phyloP scores from a whole-genome alignment of 2,888 invertebrate species.

The Drosophila paramelanica region DNA sequence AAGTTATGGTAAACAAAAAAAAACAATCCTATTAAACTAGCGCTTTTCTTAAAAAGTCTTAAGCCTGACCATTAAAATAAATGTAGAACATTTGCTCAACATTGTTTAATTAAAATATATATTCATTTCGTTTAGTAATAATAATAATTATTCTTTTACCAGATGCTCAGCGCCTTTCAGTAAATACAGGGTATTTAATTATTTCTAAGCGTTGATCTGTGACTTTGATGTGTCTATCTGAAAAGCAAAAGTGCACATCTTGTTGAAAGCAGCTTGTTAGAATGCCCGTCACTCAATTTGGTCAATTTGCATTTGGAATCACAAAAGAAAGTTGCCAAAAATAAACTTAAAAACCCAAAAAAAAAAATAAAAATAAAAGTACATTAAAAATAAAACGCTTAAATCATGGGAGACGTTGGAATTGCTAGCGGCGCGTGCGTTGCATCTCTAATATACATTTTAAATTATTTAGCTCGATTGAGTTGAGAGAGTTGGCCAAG shows the following conservation, averaged over 20 bases:
- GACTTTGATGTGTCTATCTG: slow-evolving; percentile 15
- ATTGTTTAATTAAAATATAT: background rate
- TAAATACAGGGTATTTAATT: slow-evolving; percentile 4
- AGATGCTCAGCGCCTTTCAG: background rate
- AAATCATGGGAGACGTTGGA: slow-evolving; percentile 52
- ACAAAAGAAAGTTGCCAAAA: slow-evolving; percentile 76
- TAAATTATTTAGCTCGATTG: slow-evolving; percentile 56
- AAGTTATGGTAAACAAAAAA: too few relatives aligned
- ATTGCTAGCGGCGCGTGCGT: slow-evolving; percentile 66
- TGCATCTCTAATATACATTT: slow-evolving; percentile 75
- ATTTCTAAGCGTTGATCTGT: background rate
- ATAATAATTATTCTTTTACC: too few relatives aligned
- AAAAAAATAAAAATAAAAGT: slow-evolving; percentile 13
- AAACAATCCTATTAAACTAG: too few relatives aligned
- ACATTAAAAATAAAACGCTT: slow-evolving; percentile 26
- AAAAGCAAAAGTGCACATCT: slow-evolving; percentile 73
- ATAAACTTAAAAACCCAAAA: slow-evolving; percentile 17
- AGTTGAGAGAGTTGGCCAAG: slow-evolving; percentile 34
- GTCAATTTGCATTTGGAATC: slow-evolving; percentile 72
- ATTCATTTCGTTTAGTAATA: background rate
- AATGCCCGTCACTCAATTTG: slow-evolving; percentile 57
- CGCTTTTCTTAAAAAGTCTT: too few relatives aligned
- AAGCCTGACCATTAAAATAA: too few relatives aligned
- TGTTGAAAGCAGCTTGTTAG: slow-evolving; percentile 51
- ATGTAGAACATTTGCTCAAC: background rate